Base-by-base conservation (phyloP, 2,113 vertebrate genomes). In the Cebidichthys violaceus region DNA sequence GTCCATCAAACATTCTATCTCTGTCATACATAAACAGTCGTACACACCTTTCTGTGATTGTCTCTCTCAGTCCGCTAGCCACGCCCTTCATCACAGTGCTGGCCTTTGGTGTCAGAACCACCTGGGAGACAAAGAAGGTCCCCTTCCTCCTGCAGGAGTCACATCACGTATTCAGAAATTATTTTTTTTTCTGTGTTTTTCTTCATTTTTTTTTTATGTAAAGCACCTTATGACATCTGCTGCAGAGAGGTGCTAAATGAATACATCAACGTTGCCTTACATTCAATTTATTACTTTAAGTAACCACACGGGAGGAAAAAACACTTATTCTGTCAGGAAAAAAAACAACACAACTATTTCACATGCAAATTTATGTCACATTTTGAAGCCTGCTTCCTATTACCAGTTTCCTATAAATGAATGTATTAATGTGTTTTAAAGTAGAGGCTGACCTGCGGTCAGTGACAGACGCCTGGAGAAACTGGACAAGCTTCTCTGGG, bases 71-170 rank as follows among this genome's bases (percentile, higher is more conserved):
- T 73, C 98, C 98, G 27, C 98, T 99, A 9, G 97, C 96, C 77
- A 99, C 96, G 0, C 98, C 98, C 75, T 99, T 99, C 94, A 99
- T 98, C 88, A 99, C 97, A 0, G 98, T 99, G 93, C 97, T 99
- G 81, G 98, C 98, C 94, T 99, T 99, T 60, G 98, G 98, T 0
- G 98, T 99, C 90, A 99, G 95, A 74, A 99, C 98, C 92, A 99
- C 97, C 94, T 99, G 98, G 77, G 98, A 99, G 82, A 99, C 97
- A 86, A 98, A 99, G 94, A 99, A 99, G 0, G 97, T 97, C 13
- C 98, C 98, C 92, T 99, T 99, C 94, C 97, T 98, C 92, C 94
- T 94, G 87, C 81, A 87, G 61, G 35, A 73, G 31, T 77, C 47
- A 89, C 4, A 64, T 13, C 9, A 50, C 47, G 41, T 8, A 37